Evolutionary conservation across 2,888 invertebrate species (phyloP).

Genomic region (Mimachlamys varia): DNA sequence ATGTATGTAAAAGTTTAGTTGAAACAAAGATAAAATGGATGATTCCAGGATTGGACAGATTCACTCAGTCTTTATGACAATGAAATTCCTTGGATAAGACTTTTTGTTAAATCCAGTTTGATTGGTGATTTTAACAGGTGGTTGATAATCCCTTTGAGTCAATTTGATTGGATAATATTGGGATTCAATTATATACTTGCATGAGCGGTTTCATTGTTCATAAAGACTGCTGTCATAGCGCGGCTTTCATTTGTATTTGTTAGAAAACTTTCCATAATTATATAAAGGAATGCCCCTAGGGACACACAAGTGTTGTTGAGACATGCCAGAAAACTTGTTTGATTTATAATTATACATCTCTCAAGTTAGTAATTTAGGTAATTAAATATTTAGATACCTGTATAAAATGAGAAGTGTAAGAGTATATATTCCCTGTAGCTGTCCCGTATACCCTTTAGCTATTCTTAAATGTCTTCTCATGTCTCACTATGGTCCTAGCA

Average conservation of each 20-base stretch:
- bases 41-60: neutral
- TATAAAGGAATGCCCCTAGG: neutral
- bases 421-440: neutral
- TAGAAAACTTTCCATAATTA: conserved; percentile 31
- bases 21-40: neutral
- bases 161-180: conserved; percentile 27
- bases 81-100: neutral
- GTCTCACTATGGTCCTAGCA: neutral
- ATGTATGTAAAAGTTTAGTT: neutral
- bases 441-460: neutral
- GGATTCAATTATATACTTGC: neutral
- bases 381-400: neutral
- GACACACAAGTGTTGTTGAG: neutral
- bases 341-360: conserved; percentile 6
- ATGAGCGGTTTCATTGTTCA: conserved; percentile 3
- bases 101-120: neutral
- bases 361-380: neutral
- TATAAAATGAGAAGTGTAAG: neutral
- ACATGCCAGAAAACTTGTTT: neutral
- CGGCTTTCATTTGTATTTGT: neutral
- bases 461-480: neutral
- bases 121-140: conserved; percentile 10
- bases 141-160: neutral
- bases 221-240: neutral
- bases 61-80: neutral